A percentile compares a stretch with the other conserved stretches of the same genome.
phyloP scores from a whole-genome alignment of 2,888 invertebrate genomes.

The Rhamphomyia laevipes region DNA sequence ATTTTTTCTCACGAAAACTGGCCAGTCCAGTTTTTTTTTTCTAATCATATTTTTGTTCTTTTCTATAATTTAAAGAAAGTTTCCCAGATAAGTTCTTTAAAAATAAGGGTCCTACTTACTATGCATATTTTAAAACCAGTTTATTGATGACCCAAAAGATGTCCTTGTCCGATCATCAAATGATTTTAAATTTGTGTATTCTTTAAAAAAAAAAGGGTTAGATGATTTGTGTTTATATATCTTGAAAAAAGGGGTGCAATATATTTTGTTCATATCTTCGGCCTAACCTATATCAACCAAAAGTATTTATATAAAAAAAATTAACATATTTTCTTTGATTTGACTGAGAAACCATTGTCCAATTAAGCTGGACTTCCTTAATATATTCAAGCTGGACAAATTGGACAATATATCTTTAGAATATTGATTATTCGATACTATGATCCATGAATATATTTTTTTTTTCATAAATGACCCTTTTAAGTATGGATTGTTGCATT shows the following conservation, averaged over 20 bases:
- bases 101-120: slow-evolving; percentile 3
- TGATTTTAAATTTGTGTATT: too few species aligned
- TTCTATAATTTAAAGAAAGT: slow-evolving; percentile 11
- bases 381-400: neutral
- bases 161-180: slow-evolving; percentile 13
- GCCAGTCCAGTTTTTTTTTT: slow-evolving; percentile 20
- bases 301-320: too few species aligned
- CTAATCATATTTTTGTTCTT: slow-evolving; percentile 6
- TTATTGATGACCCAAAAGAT: slow-evolving; percentile 17
- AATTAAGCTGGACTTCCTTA: too few species aligned
- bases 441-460: slow-evolving; percentile 11
- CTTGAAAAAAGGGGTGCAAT: too few species aligned
- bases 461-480: slow-evolving; percentile 7
- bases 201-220: slow-evolving; percentile 2
- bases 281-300: too few species aligned
- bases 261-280: too few species aligned
- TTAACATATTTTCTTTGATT: too few species aligned
- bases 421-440: slow-evolving; percentile 7
- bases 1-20: slow-evolving; percentile 20
- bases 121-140: slow-evolving; percentile 15
- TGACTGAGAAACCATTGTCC: too few species aligned
- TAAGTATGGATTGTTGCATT: slow-evolving; percentile 1
- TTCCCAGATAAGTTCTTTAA: too few species aligned
- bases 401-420: slow-evolving; percentile 12
- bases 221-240: neutral